phyloP scores from a whole-genome alignment of 1,140 invertebrate genomes.

The Dendroctonus ponderosae region DNA sequence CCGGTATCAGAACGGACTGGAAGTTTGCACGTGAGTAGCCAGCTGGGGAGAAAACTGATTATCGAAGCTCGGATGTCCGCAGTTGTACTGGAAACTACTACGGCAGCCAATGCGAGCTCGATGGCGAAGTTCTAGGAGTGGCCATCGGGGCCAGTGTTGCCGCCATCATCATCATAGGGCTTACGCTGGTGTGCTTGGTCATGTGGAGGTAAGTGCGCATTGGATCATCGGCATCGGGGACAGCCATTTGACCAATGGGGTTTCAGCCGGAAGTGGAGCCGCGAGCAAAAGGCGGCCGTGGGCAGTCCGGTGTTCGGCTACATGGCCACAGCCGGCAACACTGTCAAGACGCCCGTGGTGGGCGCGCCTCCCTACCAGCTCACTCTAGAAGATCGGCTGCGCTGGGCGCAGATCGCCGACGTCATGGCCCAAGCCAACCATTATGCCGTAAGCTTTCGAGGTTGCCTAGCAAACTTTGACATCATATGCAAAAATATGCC shows the following conservation, averaged over 20 bases:
- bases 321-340: slow-evolving; percentile 67
- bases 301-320: slow-evolving; percentile 81
- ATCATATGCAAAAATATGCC: no score
- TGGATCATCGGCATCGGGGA: not conserved
- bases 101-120: slow-evolving; percentile 83
- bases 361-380: slow-evolving; percentile 66
- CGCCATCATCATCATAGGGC: slow-evolving; percentile 81
- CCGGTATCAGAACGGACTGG: slow-evolving; percentile 71
- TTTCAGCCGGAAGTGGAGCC: slow-evolving; percentile 78
- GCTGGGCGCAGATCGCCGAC: slow-evolving; percentile 83
- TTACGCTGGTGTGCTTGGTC: slow-evolving; percentile 82
- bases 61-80: slow-evolving; percentile 4
- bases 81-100: slow-evolving; percentile 85
- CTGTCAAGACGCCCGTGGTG: slow-evolving; percentile 65
- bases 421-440: slow-evolving; percentile 80
- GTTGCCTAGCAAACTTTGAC: no score
- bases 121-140: slow-evolving; percentile 87
- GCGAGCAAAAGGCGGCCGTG: slow-evolving; percentile 77
- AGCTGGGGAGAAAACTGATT: not conserved
- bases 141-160: slow-evolving; percentile 85
- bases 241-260: not conserved
- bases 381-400: slow-evolving; percentile 70
- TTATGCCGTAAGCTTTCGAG: slow-evolving; percentile 76
- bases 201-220: slow-evolving; percentile 77
- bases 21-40: slow-evolving; percentile 71